Base-by-base conservation (phyloP, 2,113 vertebrate genomes). In the Hystrix cristata region DNA sequence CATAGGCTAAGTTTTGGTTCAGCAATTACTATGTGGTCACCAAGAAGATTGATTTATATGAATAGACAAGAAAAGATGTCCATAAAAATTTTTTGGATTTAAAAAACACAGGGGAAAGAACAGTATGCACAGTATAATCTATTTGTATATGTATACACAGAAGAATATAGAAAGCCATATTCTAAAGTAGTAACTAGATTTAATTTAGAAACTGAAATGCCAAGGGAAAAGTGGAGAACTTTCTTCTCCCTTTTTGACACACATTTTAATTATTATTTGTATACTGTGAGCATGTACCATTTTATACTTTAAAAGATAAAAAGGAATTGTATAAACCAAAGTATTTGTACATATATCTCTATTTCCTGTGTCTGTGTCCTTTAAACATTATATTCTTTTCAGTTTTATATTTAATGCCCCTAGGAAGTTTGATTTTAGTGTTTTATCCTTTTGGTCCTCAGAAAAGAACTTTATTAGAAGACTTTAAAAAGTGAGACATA, bases 291-390 rank as follows among this genome's bases (percentile, higher is more conserved):
- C 46, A 72, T n/a, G 23, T 53, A 31, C 3, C 2, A 95, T 81
- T 93, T 88, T 76, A 71, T 59, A 51, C 29, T 87, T 84, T 38
- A 92, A 92, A 94, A 92, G 25, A 87, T 87, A 60, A 93, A 94
- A 94, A 86, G n/a, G 19, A 86, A 92, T 78, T 91, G 4, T 60
- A 57, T 91, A 83, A 91, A 72, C 3, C 48, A 89, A 55, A 95
- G 67, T 88, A 86, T 60, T 34, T 34, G 14, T 86, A 78, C 62
- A 31, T 78, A 19, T 86, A 83, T 83, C 48, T 46, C 9, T 74
- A 62, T 88, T 87, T 12, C 10, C 9, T 78, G 34, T 86, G 10
- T 43, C 48, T 59, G 1, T 15, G 82, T 62, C 14, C 15, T 95
- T 95, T 72, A 15, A 74, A 82, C 53, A 4, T 55, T 89, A 38